phyloP scores from a whole-genome alignment of 2,888 invertebrate species.

The Bibio marci region DNA sequence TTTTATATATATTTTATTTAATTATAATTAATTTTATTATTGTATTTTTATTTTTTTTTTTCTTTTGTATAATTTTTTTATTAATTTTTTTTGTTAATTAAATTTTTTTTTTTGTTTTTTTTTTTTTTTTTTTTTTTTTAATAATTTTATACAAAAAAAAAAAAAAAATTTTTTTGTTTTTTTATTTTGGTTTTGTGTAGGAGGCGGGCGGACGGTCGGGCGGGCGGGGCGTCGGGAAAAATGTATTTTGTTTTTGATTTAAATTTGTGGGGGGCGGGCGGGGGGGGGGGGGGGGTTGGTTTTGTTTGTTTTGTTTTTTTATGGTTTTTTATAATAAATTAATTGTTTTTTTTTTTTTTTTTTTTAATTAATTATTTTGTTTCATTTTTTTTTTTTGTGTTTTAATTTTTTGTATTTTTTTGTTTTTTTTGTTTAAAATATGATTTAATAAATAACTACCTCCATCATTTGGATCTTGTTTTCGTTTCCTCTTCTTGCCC shows the following conservation, averaged over 20 bases:
- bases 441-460: slow-evolving; percentile 58
- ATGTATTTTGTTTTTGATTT: no score
- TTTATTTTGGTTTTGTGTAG: no score
- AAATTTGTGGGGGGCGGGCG: no score
- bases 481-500: slow-evolving; percentile 99
- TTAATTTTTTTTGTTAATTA: background rate
- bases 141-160: no score
- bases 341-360: no score
- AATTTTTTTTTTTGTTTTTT: background rate
- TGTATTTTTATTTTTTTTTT: slow-evolving; percentile 3
- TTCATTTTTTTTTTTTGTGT: background rate
- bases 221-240: no score
- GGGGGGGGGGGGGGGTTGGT: no score
- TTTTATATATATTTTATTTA: background rate
- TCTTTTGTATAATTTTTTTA: slow-evolving; percentile 2
- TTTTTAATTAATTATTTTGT: background rate
- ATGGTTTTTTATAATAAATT: no score
- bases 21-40: slow-evolving; percentile 1
- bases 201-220: no score
- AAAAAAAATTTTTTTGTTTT: no score
- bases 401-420: slow-evolving; percentile 1
- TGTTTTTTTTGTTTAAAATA: slow-evolving; percentile 7
- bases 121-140: background rate
- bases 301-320: no score
- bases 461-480: slow-evolving; percentile 94